phyloP scores from a whole-genome alignment of 2,113 vertebrate genomes.

The Rhabdomys dilectus region DNA sequence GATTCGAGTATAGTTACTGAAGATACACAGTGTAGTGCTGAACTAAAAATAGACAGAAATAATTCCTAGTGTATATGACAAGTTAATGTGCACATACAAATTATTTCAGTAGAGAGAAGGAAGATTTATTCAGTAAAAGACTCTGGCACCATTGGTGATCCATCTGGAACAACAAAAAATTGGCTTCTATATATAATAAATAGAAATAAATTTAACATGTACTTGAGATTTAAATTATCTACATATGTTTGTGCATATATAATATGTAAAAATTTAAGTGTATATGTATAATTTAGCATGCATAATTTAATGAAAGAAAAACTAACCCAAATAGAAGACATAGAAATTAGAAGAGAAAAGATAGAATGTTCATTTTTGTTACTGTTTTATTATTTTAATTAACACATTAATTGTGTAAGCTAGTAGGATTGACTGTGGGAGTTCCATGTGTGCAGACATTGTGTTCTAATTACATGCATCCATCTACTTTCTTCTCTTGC shows the following conservation, averaged over 20 bases:
- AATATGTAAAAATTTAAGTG: not conserved
- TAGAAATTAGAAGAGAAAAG: not conserved
- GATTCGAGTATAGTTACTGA: not conserved
- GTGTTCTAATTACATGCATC: not conserved
- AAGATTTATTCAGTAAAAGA: not conserved
- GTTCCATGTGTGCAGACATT: not conserved
- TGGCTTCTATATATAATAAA: not conserved
- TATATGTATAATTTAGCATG: not conserved
- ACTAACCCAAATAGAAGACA: conserved; percentile 4
- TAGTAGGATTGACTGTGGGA: not conserved
- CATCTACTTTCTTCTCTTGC: not conserved
- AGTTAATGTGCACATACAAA: not conserved
- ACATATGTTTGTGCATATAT: not conserved
- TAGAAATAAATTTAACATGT: not conserved
- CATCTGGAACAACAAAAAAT: conserved; percentile 29
- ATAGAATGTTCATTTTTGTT: not conserved
- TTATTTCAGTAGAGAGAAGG: not conserved
- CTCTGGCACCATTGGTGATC: not conserved
- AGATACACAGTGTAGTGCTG: not conserved
- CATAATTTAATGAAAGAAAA: not conserved
- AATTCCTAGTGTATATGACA: not conserved
- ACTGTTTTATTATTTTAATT: conserved; percentile 7
- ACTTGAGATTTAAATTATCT: conserved; percentile 11
- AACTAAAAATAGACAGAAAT: not conserved
- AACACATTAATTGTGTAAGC: not conserved